Percentiles rank a stretch among this genome's conserved stretches.
Evolutionary conservation across 2,113 vertebrate species (phyloP).

Genomic region (Mus pahari): DNA sequence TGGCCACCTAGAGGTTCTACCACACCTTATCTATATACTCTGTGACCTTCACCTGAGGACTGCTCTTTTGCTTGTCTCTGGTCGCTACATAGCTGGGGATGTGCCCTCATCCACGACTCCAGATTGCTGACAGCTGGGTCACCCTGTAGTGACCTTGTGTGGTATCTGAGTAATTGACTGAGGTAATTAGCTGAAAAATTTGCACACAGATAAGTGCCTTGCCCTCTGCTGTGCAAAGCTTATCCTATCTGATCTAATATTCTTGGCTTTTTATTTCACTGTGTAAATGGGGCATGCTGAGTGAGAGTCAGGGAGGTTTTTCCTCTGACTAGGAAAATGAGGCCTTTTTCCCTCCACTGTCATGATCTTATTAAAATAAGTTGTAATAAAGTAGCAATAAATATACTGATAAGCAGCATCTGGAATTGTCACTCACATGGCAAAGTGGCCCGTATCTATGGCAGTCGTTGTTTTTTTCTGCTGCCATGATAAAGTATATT

Average conservation of each 20-base stretch:
- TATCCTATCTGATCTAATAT: neutral
- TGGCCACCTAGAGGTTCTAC: neutral
- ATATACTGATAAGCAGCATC: fast-evolving
- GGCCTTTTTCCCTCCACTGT: neutral
- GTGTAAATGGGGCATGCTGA: fast-evolving
- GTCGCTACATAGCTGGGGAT: no score
- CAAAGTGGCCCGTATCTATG: neutral
- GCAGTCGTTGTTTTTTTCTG: neutral
- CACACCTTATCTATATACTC: neutral
- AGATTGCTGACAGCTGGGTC: neutral
- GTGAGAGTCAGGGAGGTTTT: fast-evolving
- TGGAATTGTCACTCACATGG: neutral
- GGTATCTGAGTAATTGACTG: neutral
- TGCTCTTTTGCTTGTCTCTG: no score
- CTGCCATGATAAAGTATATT: neutral
- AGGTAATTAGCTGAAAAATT: neutral
- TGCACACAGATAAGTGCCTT: neutral
- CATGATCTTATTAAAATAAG: neutral
- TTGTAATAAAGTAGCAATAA: fast-evolving
- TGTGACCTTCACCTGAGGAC: neutral
- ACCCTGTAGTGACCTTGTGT: neutral
- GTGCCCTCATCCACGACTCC: no score
- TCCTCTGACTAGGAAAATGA: neutral
- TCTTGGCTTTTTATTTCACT: neutral
- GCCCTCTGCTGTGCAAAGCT: neutral